These are phyloP conservation scores for Ictalurus punctatus DNA, from an alignment of 2,113 vertebrate genomes.

Conservation along the genomic window DNA sequence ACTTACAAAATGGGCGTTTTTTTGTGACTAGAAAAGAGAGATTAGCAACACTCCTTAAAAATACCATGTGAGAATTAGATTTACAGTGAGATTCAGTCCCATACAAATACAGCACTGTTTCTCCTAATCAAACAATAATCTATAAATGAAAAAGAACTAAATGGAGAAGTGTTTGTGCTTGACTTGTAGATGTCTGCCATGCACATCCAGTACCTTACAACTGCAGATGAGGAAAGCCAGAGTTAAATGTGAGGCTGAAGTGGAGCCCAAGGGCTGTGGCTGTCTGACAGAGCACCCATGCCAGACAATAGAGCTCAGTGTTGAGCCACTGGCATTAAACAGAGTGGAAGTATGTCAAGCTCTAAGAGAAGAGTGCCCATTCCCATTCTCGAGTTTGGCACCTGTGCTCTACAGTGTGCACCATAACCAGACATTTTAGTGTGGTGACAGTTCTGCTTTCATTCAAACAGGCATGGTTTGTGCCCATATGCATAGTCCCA, in stretches of 20 bases:
- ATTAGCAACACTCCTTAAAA: not conserved
- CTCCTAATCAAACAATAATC: constrained; percentile 29
- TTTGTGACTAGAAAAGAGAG: not conserved
- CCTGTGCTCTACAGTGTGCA: not conserved
- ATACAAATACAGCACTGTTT: constrained; percentile 24
- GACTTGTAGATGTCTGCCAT: constrained; percentile 31
- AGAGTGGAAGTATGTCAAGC: not conserved
- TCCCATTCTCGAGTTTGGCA: not conserved
- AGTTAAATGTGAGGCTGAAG: constrained; percentile 17
- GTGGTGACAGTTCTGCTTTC: not conserved
- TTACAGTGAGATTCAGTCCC: constrained; percentile 16
- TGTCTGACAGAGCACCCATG: constrained; percentile 19
- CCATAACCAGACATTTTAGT: constrained; percentile 3
- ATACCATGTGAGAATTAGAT: not conserved
- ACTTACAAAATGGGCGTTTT: not conserved
- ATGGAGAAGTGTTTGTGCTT: constrained; percentile 4
- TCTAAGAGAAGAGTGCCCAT: constrained; percentile 14
- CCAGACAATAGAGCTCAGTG: constrained; percentile 45
- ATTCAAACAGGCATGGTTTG: not conserved
- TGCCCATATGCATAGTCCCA: constrained; percentile 5
- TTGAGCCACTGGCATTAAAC: constrained; percentile 38
- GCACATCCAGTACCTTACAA: constrained; percentile 17
- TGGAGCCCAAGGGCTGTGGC: constrained; percentile 22
- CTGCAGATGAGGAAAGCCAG: constrained; percentile 21
- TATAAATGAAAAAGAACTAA: not conserved